Evolutionary conservation across 2,888 invertebrate species (phyloP), one percentile per base, ranked within the genome.

Genomic region (Macrophya annulata): DNA sequence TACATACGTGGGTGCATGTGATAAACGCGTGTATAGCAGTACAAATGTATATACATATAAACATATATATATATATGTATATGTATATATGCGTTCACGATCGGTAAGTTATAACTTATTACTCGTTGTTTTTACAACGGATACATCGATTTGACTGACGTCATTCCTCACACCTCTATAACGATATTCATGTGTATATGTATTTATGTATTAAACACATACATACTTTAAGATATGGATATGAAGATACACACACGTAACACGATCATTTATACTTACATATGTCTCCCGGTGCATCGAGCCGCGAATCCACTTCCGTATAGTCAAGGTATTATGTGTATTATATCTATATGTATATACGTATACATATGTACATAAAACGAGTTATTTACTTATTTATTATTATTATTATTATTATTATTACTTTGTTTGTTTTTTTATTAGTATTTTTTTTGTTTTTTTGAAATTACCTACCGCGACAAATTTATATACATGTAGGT

Each of bases 51-150:
- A n/a, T n/a, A n/a, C n/a, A n/a, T n/a, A n/a, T n/a, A n/a, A n/a
- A n/a, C n/a, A n/a, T n/a, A n/a, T n/a, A n/a, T n/a, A n/a, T n/a
- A n/a, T n/a, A n/a, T n/a, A n/a, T n/a, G n/a, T n/a, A n/a, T n/a
- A n/a, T n/a, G n/a, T n/a, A n/a, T n/a, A n/a, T n/a, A 31, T 31
- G 31, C 31, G 31, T 31, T 31, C 31, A 31, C 31, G 31, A 31
- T 31, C 31, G 31, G 31, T 31, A 31, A 1, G 55, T 55, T 55
- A 55, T n/a, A n/a, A 55, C 8, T 55, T 55, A 55, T 55, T 55
- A 55, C n/a, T n/a, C 55, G 55, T 55, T 55, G 55, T 62, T 25
- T 62, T 21, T 62, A 62, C 62, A 25, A 62, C 62, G 62, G 10
- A 25, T 3, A 62, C 10, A 62, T 62, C 62, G 12, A 62, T 62